These are phyloP conservation scores for Trichosurus vulpecula DNA, from an alignment of 2,797 vertebrate species.

Conservation along the genomic window DNA sequence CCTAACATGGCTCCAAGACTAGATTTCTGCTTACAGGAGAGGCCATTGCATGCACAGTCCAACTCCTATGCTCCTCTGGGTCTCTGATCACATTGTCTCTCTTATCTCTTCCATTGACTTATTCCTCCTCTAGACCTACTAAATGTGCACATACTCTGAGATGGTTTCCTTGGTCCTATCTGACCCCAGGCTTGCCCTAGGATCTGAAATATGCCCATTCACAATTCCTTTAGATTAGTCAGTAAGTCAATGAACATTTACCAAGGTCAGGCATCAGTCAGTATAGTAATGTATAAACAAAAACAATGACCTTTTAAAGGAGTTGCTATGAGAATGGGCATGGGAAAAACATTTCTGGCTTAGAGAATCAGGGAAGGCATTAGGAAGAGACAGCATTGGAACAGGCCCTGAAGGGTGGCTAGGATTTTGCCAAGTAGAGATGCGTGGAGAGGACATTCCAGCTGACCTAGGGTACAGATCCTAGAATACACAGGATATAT, in stretches of 20 bases:
- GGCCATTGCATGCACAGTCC: neutral
- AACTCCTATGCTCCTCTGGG: neutral
- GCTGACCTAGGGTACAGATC: neutral
- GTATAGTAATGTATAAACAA: neutral
- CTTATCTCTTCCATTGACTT: neutral
- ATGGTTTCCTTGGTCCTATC: neutral
- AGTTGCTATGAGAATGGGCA: neutral
- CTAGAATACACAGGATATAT: neutral
- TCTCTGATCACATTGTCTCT: neutral
- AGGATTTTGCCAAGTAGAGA: neutral
- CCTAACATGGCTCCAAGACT: neutral
- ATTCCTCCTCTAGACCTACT: neutral
- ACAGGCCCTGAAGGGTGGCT: neutral
- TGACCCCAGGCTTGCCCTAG: neutral
- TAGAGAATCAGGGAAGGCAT: neutral
- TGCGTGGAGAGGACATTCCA: neutral
- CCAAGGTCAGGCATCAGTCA: neutral
- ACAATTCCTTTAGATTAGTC: neutral
- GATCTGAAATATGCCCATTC: neutral
- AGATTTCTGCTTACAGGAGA: neutral
- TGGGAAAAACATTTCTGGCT: neutral
- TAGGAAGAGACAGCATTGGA: neutral
- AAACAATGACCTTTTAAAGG: neutral
- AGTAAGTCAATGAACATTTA: neutral
- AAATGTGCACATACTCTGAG: neutral